Conservation (phyloP, 2,113 vertebrate genomes). For the Murina feae region DNA sequence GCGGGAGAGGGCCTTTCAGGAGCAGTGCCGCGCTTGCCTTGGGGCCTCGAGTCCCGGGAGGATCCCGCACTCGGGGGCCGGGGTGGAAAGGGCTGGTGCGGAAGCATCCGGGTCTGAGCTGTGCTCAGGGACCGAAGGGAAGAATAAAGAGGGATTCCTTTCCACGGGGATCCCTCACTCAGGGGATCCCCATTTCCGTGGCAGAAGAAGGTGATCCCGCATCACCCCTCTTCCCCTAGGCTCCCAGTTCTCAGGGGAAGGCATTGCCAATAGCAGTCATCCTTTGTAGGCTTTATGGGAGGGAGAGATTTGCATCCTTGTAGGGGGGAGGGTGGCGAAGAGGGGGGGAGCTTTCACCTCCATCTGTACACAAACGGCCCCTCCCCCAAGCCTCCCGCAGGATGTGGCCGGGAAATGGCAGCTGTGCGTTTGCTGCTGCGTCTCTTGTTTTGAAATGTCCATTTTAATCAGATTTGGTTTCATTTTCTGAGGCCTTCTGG, state of each 20-base stretch:
- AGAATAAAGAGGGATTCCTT: conserved; percentile 55
- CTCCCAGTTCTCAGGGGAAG: neutral
- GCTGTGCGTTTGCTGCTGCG: conserved; percentile 72
- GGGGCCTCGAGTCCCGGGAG: neutral
- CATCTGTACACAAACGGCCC: conserved; percentile 68
- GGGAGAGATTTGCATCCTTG: conserved; percentile 35
- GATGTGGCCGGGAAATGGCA: conserved; percentile 83
- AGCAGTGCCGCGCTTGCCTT: neutral
- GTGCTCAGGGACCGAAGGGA: neutral
- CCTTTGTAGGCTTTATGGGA: conserved; percentile 49
- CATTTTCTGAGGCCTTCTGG: conserved; percentile 69
- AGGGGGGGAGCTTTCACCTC: conserved; percentile 45
- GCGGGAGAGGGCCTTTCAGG: neutral
- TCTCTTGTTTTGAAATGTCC: conserved; percentile 80
- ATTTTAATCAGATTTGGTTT: conserved; percentile 78
- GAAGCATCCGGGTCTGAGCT: neutral
- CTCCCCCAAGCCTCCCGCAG: conserved; percentile 77
- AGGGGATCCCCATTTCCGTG: conserved; percentile 64
- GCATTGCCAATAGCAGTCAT: neutral
- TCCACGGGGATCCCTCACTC: neutral
- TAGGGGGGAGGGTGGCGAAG: neutral
- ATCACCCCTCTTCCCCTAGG: neutral
- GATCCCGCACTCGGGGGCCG: neutral
- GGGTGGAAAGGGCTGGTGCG: neutral
- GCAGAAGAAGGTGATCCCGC: neutral